Percentiles rank a stretch among this genome's conserved stretches.
Evolutionary conservation across 2,113 vertebrate species (phyloP).

Genomic region (Pangasianodon gigas): DNA sequence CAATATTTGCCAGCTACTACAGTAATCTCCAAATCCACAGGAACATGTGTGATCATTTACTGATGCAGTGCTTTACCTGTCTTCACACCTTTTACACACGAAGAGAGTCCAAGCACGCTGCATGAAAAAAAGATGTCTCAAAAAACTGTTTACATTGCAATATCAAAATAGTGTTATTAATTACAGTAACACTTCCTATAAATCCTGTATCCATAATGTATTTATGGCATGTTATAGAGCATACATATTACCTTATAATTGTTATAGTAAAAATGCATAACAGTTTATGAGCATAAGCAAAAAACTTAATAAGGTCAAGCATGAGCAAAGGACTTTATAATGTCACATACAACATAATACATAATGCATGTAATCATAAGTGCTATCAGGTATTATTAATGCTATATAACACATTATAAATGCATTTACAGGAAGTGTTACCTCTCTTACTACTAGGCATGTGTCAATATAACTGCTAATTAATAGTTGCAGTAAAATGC

Average conservation of each 20-base stretch:
- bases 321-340: background rate
- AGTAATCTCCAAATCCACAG: background rate
- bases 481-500: too few species aligned
- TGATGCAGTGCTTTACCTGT: conserved; percentile 59
- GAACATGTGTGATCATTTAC: background rate
- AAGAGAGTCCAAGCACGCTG: conserved; percentile 56
- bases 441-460: too few species aligned
- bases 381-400: too few species aligned
- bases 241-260: background rate
- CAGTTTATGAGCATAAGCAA: background rate
- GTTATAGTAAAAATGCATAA: background rate
- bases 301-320: background rate
- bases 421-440: too few species aligned
- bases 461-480: too few species aligned
- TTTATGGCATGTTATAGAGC: background rate
- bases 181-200: background rate
- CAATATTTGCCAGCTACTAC: background rate
- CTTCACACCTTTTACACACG: conserved; percentile 62
- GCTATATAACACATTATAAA: too few species aligned
- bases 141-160: too few species aligned
- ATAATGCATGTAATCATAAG: background rate
- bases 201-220: background rate
- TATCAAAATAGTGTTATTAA: background rate
- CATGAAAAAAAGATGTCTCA: background rate
- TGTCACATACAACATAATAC: background rate